A percentile compares a stretch with the other conserved stretches of the same genome.
phyloP scores from a whole-genome alignment of 1,140 invertebrate genomes.

The Thrips palmi region DNA sequence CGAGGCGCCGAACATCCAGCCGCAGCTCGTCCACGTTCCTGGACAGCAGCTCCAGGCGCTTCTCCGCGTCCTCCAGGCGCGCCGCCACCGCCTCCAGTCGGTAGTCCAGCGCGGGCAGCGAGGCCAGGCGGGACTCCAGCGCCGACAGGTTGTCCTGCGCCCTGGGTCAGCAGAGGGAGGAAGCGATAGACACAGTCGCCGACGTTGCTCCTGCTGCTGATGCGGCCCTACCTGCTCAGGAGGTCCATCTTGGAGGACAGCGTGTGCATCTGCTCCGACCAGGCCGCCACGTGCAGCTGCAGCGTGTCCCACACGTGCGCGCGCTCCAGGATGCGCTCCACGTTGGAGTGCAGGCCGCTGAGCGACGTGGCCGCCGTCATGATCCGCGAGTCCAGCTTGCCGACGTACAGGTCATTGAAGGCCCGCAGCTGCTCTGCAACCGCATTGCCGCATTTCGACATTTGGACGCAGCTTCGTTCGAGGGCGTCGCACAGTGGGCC shows the following conservation, averaged over 20 bases:
- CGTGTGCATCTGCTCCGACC: conserved; percentile 28
- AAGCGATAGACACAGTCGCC: conserved; percentile 1
- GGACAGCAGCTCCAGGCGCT: too few species aligned
- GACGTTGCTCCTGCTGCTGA: conserved; percentile 17
- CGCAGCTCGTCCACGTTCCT: too few species aligned
- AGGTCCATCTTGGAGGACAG: conserved; percentile 27
- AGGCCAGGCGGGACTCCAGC: conserved; percentile 20
- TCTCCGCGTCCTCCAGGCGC: too few species aligned
- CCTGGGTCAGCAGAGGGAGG: conserved; percentile 14
- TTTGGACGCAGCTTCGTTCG: too few species aligned
- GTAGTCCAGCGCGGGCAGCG: conserved; percentile 19
- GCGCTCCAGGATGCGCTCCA: conserved; percentile 22
- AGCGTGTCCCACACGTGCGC: conserved; percentile 28
- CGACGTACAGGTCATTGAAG: conserved; percentile 19
- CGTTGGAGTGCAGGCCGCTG: conserved; percentile 19
- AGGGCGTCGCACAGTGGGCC: too few species aligned
- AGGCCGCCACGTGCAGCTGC: conserved; percentile 26
- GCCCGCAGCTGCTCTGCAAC: too few species aligned
- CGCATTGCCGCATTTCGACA: too few species aligned
- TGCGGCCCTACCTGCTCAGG: too few species aligned
- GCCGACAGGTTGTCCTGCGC: conserved; percentile 21
- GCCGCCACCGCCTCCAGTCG: conserved; percentile 21
- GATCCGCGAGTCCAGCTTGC: conserved; percentile 19
- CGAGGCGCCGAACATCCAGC: too few species aligned
- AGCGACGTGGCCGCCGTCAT: conserved; percentile 16